Base-by-base conservation (phyloP, 2,113 vertebrate genomes). In the Bambusicola thoracicus region DNA sequence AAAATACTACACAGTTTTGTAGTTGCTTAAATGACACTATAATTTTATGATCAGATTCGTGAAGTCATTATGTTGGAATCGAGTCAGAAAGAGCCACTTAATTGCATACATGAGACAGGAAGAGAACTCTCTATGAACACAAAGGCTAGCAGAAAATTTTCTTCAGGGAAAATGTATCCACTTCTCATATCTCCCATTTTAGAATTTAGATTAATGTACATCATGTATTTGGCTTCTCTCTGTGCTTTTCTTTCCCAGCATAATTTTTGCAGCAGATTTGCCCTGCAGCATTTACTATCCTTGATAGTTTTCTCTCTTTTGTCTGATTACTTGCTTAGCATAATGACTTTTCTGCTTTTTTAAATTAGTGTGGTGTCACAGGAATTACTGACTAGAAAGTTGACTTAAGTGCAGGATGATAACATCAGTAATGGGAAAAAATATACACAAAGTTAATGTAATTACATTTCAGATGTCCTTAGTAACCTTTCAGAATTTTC, bases 241-340 rank as follows among this genome's bases (percentile, higher is more conserved):
- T 90, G 38, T 78, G 62, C 51, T 91, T 95, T 94, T 91, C 80
- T 86, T 92, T 92, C 85, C 85, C 85, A 90, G 79, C 13, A 91
- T 79, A 87, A 87, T 91, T 93, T 93, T 87, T 93, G 58, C 74
- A 97, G 85, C 76, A 94, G 87, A 81, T 94, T 95, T 90, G 48
- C 94, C 95, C 93, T 92, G 59, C 58, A 95, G 94, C 95, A 93
- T 92, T 85, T 93, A 65, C 91, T 81, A 88, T 61, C 80, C 81
- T 62, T 94, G 61, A 70, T 95, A 93, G 55, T 91, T 86, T 94
- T 95, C 87, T 94, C 78, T 69, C 86, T 77, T 65, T 87, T 93
- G 53, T 69, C 29, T 93, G 90, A 92, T 94, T 96, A 92, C 62
- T 93, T 91, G 24, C 74, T 95, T 95, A 46, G 69, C 81, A 56